phyloP scores from a whole-genome alignment of 2,113 vertebrate species.

The Myiozetetes cayanensis region DNA sequence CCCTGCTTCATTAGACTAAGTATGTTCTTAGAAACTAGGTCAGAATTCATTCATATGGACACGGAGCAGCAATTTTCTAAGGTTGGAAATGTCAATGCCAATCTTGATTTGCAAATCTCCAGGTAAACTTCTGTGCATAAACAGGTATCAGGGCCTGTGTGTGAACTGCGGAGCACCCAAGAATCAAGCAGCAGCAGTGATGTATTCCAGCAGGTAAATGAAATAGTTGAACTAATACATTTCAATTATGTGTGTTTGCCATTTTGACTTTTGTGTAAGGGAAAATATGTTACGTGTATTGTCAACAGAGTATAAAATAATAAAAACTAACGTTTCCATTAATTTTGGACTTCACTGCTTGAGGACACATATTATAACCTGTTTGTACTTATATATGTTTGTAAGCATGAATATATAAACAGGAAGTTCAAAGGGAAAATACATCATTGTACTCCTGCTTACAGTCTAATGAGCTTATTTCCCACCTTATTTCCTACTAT shows the following conservation, averaged over 20 bases:
- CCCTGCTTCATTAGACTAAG: constrained; percentile 48
- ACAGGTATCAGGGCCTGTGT: background rate
- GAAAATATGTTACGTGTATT: background rate
- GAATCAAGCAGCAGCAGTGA: background rate
- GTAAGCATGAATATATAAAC: background rate
- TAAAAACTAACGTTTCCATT: background rate
- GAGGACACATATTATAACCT: background rate
- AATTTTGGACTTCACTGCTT: background rate
- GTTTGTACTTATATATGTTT: background rate
- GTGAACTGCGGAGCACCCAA: constrained; percentile 16
- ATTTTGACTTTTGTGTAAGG: background rate
- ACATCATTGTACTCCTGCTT: background rate
- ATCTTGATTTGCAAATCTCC: constrained; percentile 58
- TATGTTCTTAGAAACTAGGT: constrained; percentile 57
- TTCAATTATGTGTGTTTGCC: background rate
- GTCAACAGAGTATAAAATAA: background rate
- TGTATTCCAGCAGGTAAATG: constrained; percentile 20
- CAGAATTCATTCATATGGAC: constrained; percentile 63
- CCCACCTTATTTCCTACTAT: background rate
- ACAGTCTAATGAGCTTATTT: background rate
- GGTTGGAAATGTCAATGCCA: constrained; percentile 61
- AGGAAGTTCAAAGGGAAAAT: background rate
- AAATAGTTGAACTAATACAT: background rate
- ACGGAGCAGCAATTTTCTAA: constrained; percentile 51
- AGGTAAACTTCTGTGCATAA: constrained; percentile 8